These are phyloP conservation scores for Hyperoplus immaculatus DNA, from an alignment of 2,797 vertebrate species.

Conservation along the genomic window DNA sequence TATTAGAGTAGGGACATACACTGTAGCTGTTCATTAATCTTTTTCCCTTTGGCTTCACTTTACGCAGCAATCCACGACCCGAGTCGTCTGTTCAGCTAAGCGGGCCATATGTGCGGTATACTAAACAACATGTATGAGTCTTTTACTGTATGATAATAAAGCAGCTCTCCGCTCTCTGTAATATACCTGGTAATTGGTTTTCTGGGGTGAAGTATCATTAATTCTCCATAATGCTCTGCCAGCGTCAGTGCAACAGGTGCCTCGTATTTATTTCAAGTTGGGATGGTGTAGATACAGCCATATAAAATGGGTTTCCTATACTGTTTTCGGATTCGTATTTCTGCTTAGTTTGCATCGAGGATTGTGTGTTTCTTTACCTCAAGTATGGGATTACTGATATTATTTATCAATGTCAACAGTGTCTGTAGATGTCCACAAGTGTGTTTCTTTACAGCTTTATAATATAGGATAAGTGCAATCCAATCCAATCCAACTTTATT, in stretches of 20 bases:
- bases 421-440: not conserved
- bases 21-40: not conserved
- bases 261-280: conserved; percentile 12
- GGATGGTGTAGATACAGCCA: not conserved
- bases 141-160: conserved; percentile 46
- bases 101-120: conserved; percentile 31
- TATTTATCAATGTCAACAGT: not conserved
- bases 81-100: conserved; percentile 23
- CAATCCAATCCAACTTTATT: no score
- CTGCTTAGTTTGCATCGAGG: not conserved
- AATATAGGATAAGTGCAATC: conserved; percentile 5
- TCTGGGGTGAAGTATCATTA: conserved; percentile 25
- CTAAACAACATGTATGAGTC: conserved; percentile 17
- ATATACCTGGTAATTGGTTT: conserved; percentile 44
- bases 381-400: not conserved
- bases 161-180: conserved; percentile 16
- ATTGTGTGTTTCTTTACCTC: not conserved
- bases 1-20: not conserved
- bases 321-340: not conserved
- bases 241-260: conserved; percentile 34
- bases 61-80: not conserved
- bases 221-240: conserved; percentile 33
- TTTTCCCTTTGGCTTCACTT: conserved; percentile 1
- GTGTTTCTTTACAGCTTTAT: not conserved
- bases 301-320: not conserved